Conservation (phyloP, 1,140 invertebrate species). For the Philotrypesis tridentata region DNA sequence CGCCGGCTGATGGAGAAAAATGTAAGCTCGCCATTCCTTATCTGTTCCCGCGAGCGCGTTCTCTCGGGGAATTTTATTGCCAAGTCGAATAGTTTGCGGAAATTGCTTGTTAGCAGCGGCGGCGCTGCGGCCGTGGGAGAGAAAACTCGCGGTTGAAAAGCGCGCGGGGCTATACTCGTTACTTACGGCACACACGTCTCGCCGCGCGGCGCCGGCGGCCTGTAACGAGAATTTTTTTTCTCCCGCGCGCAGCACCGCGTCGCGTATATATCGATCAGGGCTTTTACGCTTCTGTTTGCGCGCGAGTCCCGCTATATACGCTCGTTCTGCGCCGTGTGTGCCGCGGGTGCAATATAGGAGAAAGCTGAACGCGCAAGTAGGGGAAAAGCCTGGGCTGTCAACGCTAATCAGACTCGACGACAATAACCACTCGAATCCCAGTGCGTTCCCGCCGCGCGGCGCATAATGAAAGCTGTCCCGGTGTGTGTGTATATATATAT, state of each 20-base stretch:
- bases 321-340: no score
- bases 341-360: background rate
- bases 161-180: background rate
- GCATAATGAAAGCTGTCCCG: background rate
- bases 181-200: no score
- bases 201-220: no score
- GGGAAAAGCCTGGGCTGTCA: no score
- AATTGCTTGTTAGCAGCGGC: constrained; percentile 30
- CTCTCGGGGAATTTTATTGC: background rate
- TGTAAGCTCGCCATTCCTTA: no score
- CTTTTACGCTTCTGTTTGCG: background rate
- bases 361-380: background rate
- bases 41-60: no score
- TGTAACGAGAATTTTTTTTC: background rate
- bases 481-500: no score
- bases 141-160: background rate
- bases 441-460: no score
- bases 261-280: background rate
- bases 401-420: background rate
- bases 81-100: constrained; percentile 7
- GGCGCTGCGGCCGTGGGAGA: background rate
- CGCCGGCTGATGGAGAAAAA: no score
- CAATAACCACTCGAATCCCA: background rate
- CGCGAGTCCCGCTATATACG: no score
- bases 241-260: no score